phyloP scores from a whole-genome alignment of 2,888 invertebrate genomes.

The Thymelicus acteon region DNA sequence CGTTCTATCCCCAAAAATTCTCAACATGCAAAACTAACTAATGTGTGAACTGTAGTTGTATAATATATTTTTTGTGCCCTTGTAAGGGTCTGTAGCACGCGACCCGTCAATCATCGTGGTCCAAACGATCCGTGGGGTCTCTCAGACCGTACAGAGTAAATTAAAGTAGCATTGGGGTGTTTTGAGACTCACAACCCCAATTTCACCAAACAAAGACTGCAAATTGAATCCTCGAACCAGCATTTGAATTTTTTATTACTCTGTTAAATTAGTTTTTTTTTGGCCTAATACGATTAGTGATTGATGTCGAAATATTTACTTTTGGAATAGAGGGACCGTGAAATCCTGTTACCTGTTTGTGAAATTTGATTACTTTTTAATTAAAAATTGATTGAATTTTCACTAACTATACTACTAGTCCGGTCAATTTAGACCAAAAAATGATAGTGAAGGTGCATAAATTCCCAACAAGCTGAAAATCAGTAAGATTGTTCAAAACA shows the following conservation, averaged over 20 bases:
- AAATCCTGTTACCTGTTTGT: conserved; percentile 10
- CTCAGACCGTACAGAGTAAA: conserved; percentile 7
- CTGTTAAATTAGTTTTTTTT: conserved; percentile 32
- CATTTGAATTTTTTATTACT: conserved; percentile 49
- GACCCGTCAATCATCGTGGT: conserved; percentile 36
- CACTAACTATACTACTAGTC: no score
- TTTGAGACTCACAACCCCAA: conserved; percentile 42
- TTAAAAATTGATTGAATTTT: no score
- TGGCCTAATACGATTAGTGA: conserved; percentile 23
- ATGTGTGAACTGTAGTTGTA: neutral
- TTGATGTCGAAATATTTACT: conserved; percentile 16
- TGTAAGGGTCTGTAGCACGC: conserved; percentile 11
- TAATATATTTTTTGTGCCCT: conserved; percentile 17
- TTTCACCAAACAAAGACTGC: conserved; percentile 46
- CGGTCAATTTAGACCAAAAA: no score
- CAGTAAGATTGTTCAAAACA: no score
- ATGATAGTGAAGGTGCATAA: no score
- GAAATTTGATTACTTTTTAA: neutral
- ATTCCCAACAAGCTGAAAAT: no score
- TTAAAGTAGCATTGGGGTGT: conserved; percentile 30
- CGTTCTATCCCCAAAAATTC: neutral
- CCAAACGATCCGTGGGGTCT: conserved; percentile 15
- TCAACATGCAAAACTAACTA: conserved; percentile 3
- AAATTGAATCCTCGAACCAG: conserved; percentile 47
- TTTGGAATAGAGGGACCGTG: neutral